phyloP scores from a whole-genome alignment of 2,113 vertebrate genomes.

The Pardalotus punctatus region DNA sequence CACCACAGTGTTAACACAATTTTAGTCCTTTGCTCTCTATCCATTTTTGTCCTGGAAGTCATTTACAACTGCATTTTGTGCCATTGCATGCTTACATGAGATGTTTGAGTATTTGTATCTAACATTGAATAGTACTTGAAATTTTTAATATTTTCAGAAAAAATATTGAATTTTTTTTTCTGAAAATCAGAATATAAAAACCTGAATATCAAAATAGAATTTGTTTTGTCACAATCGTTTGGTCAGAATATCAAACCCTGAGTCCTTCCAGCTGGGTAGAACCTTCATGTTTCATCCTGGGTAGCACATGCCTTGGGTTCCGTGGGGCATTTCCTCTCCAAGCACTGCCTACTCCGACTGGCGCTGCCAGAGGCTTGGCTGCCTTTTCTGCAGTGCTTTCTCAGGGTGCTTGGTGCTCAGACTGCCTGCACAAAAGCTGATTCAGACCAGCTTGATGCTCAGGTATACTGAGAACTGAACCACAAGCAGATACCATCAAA shows the following conservation, averaged over 20 bases:
- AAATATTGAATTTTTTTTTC: no score
- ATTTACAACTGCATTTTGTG: background rate
- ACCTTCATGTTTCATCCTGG: background rate
- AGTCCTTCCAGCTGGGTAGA: background rate
- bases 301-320: background rate
- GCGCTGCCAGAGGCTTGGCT: constrained; percentile 26
- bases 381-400: constrained; percentile 50
- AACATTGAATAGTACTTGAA: background rate
- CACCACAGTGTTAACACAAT: background rate
- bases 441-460: constrained; percentile 72
- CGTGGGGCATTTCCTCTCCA: background rate
- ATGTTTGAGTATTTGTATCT: background rate
- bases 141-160: background rate
- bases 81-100: background rate
- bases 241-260: background rate
- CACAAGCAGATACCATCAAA: constrained; percentile 78
- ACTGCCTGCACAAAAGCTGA: constrained; percentile 74
- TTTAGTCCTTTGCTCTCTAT: background rate
- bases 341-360: background rate
- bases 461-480: constrained; percentile 77
- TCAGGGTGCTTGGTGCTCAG: constrained; percentile 61
- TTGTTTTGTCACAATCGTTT: no score
- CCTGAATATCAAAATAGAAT: no score
- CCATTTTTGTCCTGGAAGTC: background rate
- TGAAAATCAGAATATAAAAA: background rate